A percentile compares a stretch with the other conserved stretches of the same genome.
Evolutionary conservation across 2,797 vertebrate genomes (phyloP).

Genomic region (Hozukius guyotensis): DNA sequence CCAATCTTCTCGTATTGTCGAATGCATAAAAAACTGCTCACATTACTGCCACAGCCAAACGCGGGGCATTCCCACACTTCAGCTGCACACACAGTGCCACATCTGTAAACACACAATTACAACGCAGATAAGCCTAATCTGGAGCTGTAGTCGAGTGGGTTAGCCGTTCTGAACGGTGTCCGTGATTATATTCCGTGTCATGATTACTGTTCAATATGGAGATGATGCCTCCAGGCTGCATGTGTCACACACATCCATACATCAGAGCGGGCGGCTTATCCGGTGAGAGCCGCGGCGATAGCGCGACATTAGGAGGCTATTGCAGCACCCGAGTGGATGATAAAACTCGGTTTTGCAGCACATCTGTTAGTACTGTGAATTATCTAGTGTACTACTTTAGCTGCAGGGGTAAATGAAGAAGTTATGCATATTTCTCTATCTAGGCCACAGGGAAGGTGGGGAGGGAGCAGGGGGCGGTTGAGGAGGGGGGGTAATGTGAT

Average conservation of each 20-base stretch:
- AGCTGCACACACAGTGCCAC: conserved; percentile 1
- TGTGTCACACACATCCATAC: conserved; percentile 14
- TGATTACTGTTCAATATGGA: conserved; percentile 40
- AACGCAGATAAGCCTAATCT: conserved; percentile 11
- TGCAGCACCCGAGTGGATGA: conserved; percentile 32
- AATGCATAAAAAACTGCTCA: conserved; percentile 21
- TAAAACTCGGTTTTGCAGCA: conserved; percentile 22
- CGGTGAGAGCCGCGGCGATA: neutral
- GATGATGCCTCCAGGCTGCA: conserved; percentile 16
- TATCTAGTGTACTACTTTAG: conserved; percentile 40
- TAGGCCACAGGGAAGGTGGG: conserved; percentile 66
- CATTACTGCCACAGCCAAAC: neutral
- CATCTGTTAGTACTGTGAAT: conserved; percentile 51
- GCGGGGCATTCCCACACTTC: neutral
- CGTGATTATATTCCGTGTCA: neutral
- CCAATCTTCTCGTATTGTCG: conserved; percentile 17
- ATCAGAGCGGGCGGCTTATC: conserved; percentile 17
- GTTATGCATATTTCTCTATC: conserved; percentile 73
- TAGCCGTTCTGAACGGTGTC: neutral
- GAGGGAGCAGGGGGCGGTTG: conserved; percentile 1
- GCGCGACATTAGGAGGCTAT: conserved; percentile 20
- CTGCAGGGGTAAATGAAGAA: conserved; percentile 63
- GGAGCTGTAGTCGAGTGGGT: neutral
- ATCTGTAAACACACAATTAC: conserved; percentile 33
- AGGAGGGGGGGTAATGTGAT: conserved; percentile 43